Base-by-base conservation (phyloP, 2,113 vertebrate genomes). In the Albula glossodonta region DNA sequence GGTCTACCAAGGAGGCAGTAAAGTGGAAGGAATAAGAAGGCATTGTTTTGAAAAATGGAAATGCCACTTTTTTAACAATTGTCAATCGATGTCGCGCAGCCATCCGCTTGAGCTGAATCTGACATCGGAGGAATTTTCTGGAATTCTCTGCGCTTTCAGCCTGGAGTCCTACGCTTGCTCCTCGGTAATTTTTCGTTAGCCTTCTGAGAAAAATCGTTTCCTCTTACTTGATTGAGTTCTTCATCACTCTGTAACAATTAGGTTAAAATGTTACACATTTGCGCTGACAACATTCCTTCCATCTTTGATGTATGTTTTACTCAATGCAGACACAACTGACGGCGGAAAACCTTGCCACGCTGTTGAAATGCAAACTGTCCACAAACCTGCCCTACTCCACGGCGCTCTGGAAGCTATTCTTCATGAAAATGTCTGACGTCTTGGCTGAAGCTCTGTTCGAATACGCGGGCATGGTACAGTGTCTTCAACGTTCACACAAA, bases 361-460 rank as follows among this genome's bases (percentile, higher is more conserved):
- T 94, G 22, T 11, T 91, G 83, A 84, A 87, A 17, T 93, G 92
- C 86, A 86, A 90, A 50, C 9, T 84, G 56, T 0, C 85, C 49
- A 82, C 49, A 66, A 70, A 79, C 41, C 19, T 0, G 11, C 77
- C 8, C 57, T 87, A 90, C 78, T 7, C 86, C 0, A 83, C 85
- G 25, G 89, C 82, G 80, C 80, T 82, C 49, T 94, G 91, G 91
- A 91, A 92, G 86, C 89, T 92, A 12, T 84, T 92, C 25, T 83
- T 93, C 81, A 86, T 87, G 84, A 93, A 87, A 84, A 31, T 87
- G 2, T 66, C 88, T 2, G 3, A 79, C 31, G 83, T 51, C 48
- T 80, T 94, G 25, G 86, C 89, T 41, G 82, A 82, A 51, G 91
- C 91, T 57, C 89, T 94, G 19, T 66, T 31, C 31, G 11, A 2